Base-by-base conservation (phyloP, 2,888 invertebrate genomes). In the Pocota personata region DNA sequence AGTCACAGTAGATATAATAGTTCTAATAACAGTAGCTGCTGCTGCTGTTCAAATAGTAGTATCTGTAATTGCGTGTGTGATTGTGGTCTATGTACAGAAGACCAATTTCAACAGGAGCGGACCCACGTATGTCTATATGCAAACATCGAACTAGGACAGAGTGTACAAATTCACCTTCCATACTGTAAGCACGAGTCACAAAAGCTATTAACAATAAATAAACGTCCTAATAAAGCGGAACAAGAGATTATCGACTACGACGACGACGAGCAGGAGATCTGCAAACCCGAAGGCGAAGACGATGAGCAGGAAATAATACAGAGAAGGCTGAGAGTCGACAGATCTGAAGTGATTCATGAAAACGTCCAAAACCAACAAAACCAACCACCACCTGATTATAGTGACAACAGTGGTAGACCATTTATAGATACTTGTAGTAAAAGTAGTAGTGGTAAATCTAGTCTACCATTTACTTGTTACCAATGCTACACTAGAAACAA, bases 301-400 rank as follows among this genome's bases (percentile, higher is more conserved):
- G 30, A 57, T 21, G 24, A 64, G 19, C 62, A 60, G 24, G 35
- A 16, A 12, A 2, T 35, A 14, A 64, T 30, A 30, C 66, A 60
- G 52, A 66, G 35, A 52, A 67, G 67, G 24, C 35, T 55, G 24
- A 78, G 1, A 60, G 30, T 8, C 60, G 32, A 35, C 24, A 52
- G 43, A 46, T 60, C 52, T 14, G 35, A 62, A 67, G 64, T 76
- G 66, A 66, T 76, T 52, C 48, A 66, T 55, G 66, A 86, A 72
- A 76, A 76, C 79, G 69, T 73, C 79, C 55, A 77, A 75, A 62
- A 79, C 75, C 86, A 87, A 86, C 55, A 77, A 75, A 62, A 79
- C 75, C 86, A 87, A 86, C 43, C 62, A 82, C 79, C 69, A 75
- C 60, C 67, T 75, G 76, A 82, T 24, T 76, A 67, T 55, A 82